Percentiles rank a stretch among this genome's conserved stretches.
Conservation (phyloP, 2,888 invertebrate species). For the Hypomecis atomaria region DNA sequence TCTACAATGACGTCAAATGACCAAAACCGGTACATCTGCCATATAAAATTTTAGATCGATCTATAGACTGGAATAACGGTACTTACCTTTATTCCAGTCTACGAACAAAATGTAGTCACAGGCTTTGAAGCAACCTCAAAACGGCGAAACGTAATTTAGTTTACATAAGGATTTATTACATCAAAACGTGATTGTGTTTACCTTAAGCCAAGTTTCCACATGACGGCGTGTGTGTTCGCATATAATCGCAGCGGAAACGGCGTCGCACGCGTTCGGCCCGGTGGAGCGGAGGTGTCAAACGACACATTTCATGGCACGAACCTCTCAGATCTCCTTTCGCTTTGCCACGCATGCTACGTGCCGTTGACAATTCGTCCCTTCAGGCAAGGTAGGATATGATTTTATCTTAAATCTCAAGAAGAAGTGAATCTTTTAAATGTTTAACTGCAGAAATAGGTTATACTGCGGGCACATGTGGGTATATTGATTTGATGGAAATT, state of each 20-base stretch:
- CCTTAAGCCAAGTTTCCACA: slow-evolving; percentile 52
- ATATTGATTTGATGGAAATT: no score
- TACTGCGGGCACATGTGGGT: no score
- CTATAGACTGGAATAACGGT: no score
- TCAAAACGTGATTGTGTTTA: slow-evolving; percentile 49
- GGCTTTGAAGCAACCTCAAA: slow-evolving; percentile 20
- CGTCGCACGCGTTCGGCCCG: slow-evolving; percentile 55
- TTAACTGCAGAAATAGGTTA: no score
- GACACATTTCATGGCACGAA: slow-evolving; percentile 69
- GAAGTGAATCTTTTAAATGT: slow-evolving; percentile 3
- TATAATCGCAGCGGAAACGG: slow-evolving; percentile 65
- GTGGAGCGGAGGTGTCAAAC: slow-evolving; percentile 71
- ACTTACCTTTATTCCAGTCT: no score
- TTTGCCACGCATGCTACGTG: slow-evolving; percentile 55
- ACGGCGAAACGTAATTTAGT: slow-evolving; percentile 31
- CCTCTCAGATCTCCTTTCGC: slow-evolving; percentile 59
- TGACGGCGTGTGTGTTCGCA: slow-evolving; percentile 51
- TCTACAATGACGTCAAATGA: no score
- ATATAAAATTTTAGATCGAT: not conserved
- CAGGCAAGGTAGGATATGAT: slow-evolving; percentile 46
- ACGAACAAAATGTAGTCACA: not conserved
- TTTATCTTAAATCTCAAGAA: slow-evolving; percentile 46
- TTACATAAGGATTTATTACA: slow-evolving; percentile 40
- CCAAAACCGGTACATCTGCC: no score
- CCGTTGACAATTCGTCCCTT: slow-evolving; percentile 52